A percentile compares a stretch with the other conserved stretches of the same genome.
Evolutionary conservation across 2,797 vertebrate species (phyloP).

Genomic region (Orientallactaga sibirica): DNA sequence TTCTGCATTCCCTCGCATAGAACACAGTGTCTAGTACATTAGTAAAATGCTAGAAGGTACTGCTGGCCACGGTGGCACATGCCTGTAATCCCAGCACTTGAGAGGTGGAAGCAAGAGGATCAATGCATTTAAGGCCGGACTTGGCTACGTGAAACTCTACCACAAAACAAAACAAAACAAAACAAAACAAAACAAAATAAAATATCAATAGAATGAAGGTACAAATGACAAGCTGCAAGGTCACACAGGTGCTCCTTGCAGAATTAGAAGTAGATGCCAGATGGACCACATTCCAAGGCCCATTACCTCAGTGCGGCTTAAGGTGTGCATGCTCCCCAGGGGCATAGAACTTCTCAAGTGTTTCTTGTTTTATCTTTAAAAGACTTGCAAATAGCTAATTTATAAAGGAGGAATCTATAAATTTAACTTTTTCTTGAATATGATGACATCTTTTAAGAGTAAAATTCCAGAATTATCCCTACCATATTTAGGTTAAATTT

Average conservation of each 20-base stretch:
- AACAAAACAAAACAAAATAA: background rate
- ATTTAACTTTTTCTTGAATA: slow-evolving; percentile 4
- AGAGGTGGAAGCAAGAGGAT: background rate
- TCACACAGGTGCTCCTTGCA: background rate
- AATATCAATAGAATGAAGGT: background rate
- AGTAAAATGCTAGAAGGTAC: slow-evolving; percentile 30
- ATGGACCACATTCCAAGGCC: background rate
- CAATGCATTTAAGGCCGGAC: background rate
- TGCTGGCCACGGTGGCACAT: background rate
- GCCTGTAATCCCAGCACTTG: background rate
- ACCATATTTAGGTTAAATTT: slow-evolving; percentile 30
- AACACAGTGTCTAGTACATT: background rate
- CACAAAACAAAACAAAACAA: background rate
- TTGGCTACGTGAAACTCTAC: background rate
- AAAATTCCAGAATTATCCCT: slow-evolving; percentile 19
- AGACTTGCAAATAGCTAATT: background rate
- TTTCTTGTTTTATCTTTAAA: slow-evolving; percentile 40
- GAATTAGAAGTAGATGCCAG: background rate
- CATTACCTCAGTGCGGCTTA: too few species aligned
- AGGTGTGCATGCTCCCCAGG: background rate
- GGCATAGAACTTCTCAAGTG: background rate
- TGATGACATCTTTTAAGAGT: background rate
- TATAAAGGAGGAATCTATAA: background rate
- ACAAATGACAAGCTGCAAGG: background rate
- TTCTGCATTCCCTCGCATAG: background rate